Conservation (phyloP, 2,888 invertebrate genomes). For the Trypoxylon attenuatum region DNA sequence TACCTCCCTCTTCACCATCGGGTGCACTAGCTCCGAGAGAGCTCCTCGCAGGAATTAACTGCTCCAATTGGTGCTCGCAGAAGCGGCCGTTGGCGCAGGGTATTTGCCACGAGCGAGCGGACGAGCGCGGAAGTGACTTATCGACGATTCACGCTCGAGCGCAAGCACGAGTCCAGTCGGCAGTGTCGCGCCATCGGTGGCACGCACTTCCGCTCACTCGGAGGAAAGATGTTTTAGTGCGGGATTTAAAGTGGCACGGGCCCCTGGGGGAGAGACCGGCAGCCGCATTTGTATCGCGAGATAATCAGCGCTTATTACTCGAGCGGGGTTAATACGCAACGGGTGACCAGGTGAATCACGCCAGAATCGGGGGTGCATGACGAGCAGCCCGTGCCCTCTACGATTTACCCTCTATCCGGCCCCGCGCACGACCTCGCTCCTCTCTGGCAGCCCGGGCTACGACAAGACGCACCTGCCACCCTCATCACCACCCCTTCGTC, state of each 20-base stretch:
- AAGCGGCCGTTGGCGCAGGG: no score
- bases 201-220: background rate
- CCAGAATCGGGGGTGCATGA: slow-evolving; percentile 71
- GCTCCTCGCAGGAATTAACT: background rate
- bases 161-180: no score
- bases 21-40: no score
- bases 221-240: slow-evolving; percentile 17
- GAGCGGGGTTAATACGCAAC: slow-evolving; percentile 66
- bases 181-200: no score
- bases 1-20: background rate
- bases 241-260: slow-evolving; percentile 39
- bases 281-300: slow-evolving; percentile 40
- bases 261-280: slow-evolving; percentile 16
- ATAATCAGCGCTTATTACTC: slow-evolving; percentile 57
- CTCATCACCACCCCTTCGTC: slow-evolving; percentile 38
- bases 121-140: background rate
- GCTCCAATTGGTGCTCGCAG: no score
- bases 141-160: background rate
- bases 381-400: slow-evolving; percentile 62
- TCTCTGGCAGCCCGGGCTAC: no score
- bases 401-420: slow-evolving; percentile 64
- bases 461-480: slow-evolving; percentile 61
- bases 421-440: slow-evolving; percentile 35
- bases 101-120: no score
- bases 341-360: slow-evolving; percentile 74